A percentile compares a stretch with the other conserved stretches of the same genome.
Conservation (phyloP, 2,888 invertebrate species). For the Mesochorus sp. region DNA sequence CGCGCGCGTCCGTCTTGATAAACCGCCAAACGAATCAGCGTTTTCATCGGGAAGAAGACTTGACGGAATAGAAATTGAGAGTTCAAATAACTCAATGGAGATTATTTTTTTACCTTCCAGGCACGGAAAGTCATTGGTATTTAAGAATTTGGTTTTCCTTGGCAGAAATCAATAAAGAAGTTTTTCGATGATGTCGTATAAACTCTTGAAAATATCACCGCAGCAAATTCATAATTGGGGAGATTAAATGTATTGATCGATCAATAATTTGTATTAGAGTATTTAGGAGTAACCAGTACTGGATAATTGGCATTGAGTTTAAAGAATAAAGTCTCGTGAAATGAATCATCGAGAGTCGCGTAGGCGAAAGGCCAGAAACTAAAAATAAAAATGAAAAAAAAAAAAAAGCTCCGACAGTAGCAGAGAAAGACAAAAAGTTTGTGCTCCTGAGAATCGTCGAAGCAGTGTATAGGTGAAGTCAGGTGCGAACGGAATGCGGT, state of each 20-base stretch:
- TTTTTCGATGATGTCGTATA: too few species aligned
- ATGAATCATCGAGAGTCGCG: not conserved
- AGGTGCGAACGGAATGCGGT: constrained; percentile 81
- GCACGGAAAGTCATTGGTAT: not conserved
- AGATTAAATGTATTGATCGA: too few species aligned
- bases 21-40: not conserved
- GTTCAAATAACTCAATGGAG: not conserved
- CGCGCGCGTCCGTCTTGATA: not conserved
- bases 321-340: not conserved
- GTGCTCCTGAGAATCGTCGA: constrained; percentile 52
- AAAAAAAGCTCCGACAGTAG: constrained; percentile 23
- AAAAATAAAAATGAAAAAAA: not conserved
- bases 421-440: constrained; percentile 16
- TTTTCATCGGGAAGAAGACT: not conserved
- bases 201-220: too few species aligned
- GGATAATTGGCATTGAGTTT: not conserved
- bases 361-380: not conserved
- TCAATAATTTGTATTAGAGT: too few species aligned
- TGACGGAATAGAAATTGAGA: not conserved
- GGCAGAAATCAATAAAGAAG: too few species aligned
- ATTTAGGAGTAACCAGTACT: too few species aligned
- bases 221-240: too few species aligned
- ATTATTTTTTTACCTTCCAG: not conserved
- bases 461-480: constrained; percentile 73
- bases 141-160: too few species aligned